These are phyloP conservation scores for Synodontis membranacea DNA, from an alignment of 2,113 vertebrate species.

Conservation along the genomic window DNA sequence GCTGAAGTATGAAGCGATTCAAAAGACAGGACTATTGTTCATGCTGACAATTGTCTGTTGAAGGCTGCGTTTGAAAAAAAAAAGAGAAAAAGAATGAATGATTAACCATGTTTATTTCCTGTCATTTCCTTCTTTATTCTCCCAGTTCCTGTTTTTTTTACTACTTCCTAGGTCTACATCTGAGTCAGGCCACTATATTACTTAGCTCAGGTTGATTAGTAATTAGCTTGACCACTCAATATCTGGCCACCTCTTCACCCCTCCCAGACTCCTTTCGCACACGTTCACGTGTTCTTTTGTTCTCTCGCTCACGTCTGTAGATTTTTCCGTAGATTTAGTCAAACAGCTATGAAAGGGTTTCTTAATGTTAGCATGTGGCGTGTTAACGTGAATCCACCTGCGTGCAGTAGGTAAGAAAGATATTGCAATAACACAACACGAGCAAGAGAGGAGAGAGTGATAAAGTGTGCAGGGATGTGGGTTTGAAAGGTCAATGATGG, in stretches of 20 bases:
- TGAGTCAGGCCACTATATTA: not conserved
- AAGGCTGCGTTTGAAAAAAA: not conserved
- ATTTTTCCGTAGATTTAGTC: not conserved
- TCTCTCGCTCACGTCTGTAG: not conserved
- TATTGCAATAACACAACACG: not conserved
- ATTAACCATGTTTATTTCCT: not conserved
- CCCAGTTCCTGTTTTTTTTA: not conserved
- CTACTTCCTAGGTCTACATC: not conserved
- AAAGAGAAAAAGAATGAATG: not conserved
- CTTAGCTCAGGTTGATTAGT: not conserved
- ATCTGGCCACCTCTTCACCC: not conserved
- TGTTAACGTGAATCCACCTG: not conserved
- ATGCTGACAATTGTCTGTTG: not conserved
- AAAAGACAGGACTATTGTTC: not conserved
- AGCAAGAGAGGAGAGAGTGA: not conserved
- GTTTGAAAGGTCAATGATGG: not conserved
- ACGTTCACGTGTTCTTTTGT: not conserved
- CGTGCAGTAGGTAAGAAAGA: not conserved
- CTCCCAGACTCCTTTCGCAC: not conserved
- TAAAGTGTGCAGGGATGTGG: not conserved
- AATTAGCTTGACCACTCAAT: conserved; percentile 18
- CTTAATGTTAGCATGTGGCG: not conserved
- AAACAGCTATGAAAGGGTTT: not conserved
- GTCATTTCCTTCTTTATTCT: not conserved
- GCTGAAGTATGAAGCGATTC: not conserved